Evolutionary conservation across 1,140 invertebrate species (phyloP).

Genomic region (Cyclargus thomasi): DNA sequence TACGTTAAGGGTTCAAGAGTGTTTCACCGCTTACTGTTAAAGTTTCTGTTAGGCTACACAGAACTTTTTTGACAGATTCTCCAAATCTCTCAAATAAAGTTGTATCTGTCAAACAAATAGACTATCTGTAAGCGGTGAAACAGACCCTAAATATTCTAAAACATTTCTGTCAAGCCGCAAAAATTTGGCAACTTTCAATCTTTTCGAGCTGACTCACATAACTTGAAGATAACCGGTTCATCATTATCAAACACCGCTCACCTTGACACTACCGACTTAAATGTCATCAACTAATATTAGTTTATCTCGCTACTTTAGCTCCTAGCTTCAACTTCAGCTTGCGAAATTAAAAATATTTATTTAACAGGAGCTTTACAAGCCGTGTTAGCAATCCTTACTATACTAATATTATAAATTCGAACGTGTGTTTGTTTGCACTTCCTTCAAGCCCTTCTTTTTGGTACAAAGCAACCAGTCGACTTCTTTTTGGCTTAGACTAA

Average conservation of each 20-base stretch:
- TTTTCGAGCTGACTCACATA: conserved; percentile 8
- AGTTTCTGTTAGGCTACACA: no score
- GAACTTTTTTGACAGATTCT: no score
- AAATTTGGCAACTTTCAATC: background rate
- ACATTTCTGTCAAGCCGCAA: conserved; percentile 5
- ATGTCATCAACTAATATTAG: conserved; percentile 14
- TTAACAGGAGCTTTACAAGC: background rate
- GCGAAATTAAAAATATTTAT: background rate
- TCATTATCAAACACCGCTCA: background rate
- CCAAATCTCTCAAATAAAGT: no score
- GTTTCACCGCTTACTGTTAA: no score
- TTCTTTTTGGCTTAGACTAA: no score
- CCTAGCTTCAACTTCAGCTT: background rate
- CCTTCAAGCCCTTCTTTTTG: no score
- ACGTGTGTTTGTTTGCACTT: no score
- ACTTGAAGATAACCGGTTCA: background rate
- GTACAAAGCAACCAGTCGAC: no score
- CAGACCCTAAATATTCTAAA: background rate
- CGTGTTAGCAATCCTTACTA: background rate
- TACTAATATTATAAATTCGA: no score
- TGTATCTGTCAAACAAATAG: no score
- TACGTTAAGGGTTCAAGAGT: no score
- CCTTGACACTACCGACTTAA: conserved; percentile 8
- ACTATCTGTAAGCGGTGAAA: no score
- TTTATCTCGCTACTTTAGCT: background rate